phyloP scores from a whole-genome alignment of 2,113 vertebrate genomes.

The Illadopsis cleaveri region DNA sequence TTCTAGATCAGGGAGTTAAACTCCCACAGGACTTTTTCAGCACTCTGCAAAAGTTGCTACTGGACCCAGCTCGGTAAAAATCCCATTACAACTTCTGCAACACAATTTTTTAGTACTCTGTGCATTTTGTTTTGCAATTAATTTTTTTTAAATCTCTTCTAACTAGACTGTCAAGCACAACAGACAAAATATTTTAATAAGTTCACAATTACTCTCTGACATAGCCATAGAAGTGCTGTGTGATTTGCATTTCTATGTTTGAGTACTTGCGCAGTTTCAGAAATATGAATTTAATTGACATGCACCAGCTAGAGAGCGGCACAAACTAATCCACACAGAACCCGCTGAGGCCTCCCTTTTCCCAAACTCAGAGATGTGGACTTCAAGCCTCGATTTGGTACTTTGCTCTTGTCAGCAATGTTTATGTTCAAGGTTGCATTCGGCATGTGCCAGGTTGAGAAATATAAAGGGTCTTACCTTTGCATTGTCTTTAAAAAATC shows the following conservation, averaged over 20 bases:
- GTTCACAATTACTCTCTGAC: background rate
- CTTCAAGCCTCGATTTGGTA: background rate
- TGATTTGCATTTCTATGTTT: background rate
- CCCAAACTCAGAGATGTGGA: background rate
- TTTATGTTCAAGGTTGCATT: background rate
- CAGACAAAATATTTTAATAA: background rate
- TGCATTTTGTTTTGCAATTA: background rate
- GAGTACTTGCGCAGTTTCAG: background rate
- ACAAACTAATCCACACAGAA: background rate
- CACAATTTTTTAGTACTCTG: background rate
- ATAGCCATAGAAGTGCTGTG: background rate
- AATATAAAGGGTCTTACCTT: conserved; percentile 42
- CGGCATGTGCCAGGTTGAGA: background rate
- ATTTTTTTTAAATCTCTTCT: background rate
- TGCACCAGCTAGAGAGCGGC: background rate
- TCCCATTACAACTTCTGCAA: background rate
- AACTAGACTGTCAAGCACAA: background rate
- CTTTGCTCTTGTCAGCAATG: accelerated
- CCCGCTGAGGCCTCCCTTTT: background rate
- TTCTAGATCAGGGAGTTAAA: background rate
- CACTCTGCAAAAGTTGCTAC: background rate
- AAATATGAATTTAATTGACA: background rate
- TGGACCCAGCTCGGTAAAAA: background rate
- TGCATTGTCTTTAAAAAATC: background rate
- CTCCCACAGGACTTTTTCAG: background rate